Evolutionary conservation across 2,888 invertebrate genomes (phyloP).

Genomic region (Tipula vernalis): DNA sequence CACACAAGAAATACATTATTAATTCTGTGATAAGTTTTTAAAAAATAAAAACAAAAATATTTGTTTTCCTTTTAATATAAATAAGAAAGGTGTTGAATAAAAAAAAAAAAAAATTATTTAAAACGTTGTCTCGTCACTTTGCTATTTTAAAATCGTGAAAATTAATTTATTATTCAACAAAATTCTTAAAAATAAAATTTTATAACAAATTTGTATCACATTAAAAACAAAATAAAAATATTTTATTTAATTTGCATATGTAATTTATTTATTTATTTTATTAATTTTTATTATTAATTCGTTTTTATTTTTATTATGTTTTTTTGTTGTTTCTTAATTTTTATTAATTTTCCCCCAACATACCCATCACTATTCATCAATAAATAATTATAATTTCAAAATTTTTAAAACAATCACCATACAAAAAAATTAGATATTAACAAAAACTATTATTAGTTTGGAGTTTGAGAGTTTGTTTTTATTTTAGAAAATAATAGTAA

Average conservation of each 20-base stretch:
- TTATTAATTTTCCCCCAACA: not conserved
- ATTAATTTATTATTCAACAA: not conserved
- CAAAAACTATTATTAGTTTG: not conserved
- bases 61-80: not conserved
- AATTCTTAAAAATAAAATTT: not conserved
- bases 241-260: not conserved
- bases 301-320: not conserved
- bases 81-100: not conserved
- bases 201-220: not conserved
- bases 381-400: not conserved
- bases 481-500: not conserved
- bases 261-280: not conserved
- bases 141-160: not conserved
- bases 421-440: not conserved
- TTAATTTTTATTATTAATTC: not conserved
- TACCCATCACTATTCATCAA: not conserved
- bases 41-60: not conserved
- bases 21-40: not conserved
- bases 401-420: not conserved
- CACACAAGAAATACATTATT: not conserved
- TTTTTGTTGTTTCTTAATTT: not conserved
- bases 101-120: not conserved
- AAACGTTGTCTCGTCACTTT: not conserved
- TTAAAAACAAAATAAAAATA: slow-evolving; percentile 4
- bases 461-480: not conserved